These are phyloP conservation scores for Oreochromis spilurus DNA, from an alignment of 2,113 vertebrate genomes.

Conservation along the genomic window DNA sequence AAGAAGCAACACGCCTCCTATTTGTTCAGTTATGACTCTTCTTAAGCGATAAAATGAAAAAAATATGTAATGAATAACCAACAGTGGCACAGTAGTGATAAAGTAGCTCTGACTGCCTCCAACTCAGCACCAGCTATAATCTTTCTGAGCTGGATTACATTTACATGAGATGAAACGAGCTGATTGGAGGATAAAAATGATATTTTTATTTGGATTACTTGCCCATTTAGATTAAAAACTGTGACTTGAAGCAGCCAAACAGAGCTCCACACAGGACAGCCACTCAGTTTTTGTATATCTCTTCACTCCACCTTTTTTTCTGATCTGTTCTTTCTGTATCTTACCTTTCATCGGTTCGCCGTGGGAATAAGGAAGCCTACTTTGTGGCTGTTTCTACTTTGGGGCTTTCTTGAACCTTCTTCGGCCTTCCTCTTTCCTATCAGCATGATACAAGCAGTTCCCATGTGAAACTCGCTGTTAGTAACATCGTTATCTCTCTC, in stretches of 20 bases:
- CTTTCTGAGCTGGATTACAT: neutral
- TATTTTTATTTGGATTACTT: neutral
- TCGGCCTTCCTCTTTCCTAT: conserved; percentile 37
- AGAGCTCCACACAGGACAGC: neutral
- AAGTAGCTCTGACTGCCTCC: neutral
- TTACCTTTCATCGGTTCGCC: neutral
- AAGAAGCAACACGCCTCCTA: neutral
- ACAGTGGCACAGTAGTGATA: neutral
- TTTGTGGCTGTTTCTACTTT: neutral
- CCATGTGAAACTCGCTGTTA: conserved; percentile 54
- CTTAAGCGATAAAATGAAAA: neutral
- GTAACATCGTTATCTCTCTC: conserved; percentile 48
- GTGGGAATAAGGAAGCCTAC: conserved; percentile 44
- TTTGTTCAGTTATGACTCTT: neutral
- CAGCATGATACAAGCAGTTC: conserved; percentile 40
- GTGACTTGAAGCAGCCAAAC: neutral
- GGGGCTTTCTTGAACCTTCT: neutral
- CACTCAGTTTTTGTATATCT: neutral
- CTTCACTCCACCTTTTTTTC: neutral
- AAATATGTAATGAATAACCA: neutral
- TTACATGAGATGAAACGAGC: neutral
- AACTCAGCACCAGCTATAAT: neutral
- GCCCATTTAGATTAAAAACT: neutral
- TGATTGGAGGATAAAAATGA: neutral
- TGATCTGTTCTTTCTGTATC: neutral